Base-by-base conservation (phyloP, 2,113 vertebrate genomes). In the Triplophysa dalaica region DNA sequence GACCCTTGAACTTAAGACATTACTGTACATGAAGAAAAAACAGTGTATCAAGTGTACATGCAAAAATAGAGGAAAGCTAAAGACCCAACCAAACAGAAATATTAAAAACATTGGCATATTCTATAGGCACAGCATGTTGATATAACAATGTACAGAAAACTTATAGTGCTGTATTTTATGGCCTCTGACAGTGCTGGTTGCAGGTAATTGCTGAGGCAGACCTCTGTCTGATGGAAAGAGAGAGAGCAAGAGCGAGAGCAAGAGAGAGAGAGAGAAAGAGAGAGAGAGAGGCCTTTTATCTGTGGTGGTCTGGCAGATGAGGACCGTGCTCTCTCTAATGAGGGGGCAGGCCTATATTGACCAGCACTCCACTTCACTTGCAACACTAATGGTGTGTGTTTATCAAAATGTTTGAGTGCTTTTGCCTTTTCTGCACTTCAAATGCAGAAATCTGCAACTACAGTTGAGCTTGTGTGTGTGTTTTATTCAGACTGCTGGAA, bases 311-410 rank as follows among this genome's bases (percentile, higher is more conserved):
- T 70, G 54, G 38, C 14, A 60, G 64, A 70, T 3, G 69, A 69
- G 77, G 69, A 70, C 50, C 22, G 60, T 56, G 52, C 16, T 21
- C 24, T 62, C 41, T 61, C 70, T 86, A 86, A 83, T 82, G 62
- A 83, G 75, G 70, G 75, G 83, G 67, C 70, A 58, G 81, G 45
- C 45, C 72, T 52, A 43, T 81, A 81, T 74, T 80, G 75, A 84
- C 70, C 70, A 68, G 52, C 67, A 78, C 79, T 80, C 80, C 72
- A 70, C 68, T 82, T 62, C 77, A 75, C 62, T 75, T 79, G 70
- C 33, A 43, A 22, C 78, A 56, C 78, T 86, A 77, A 83, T 86
- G 78, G 60, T 65, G 62, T 77, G 54, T 83, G 76, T 81, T 79
- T 70, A 83, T 75, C 64, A 78, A 54, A 81, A 75, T 22, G 65